These are phyloP conservation scores for Pantherophis alleghaniensis DNA, from an alignment of 2,797 vertebrate genomes.

Conservation along the genomic window DNA sequence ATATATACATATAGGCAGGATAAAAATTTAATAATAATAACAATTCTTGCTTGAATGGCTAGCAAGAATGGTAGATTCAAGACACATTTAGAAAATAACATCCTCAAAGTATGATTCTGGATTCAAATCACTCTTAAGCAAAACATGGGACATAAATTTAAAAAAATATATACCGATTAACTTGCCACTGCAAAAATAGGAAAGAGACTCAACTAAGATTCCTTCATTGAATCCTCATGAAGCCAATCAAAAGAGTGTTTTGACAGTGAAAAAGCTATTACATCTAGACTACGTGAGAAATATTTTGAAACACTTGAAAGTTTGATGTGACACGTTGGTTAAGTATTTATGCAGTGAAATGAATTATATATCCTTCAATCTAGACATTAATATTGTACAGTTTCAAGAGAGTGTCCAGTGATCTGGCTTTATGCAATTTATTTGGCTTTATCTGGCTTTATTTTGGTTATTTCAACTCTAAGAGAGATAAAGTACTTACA, in stretches of 20 bases:
- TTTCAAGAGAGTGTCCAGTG: not conserved
- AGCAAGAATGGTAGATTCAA: not conserved
- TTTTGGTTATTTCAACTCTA: not conserved
- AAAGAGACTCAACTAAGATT: not conserved
- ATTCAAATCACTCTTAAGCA: not conserved
- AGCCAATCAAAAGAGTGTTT: not conserved
- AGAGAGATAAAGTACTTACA: not conserved
- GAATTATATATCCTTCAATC: not conserved
- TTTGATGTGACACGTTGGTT: not conserved
- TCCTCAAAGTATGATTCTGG: not conserved
- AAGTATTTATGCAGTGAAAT: not conserved
- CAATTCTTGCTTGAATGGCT: not conserved
- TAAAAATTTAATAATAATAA: not conserved
- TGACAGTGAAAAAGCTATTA: not conserved
- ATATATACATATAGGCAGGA: not conserved
- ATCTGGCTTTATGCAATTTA: not conserved
- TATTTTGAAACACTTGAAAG: not conserved
- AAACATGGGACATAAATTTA: not conserved
- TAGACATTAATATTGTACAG: not conserved
- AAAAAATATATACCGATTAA: not conserved
- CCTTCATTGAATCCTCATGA: not conserved
- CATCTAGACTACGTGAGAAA: not conserved
- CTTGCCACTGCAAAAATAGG: not conserved
- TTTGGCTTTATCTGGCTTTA: not conserved
- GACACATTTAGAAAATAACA: not conserved